Base-by-base conservation (phyloP, 2,113 vertebrate genomes). In the Ammodytes marinus region DNA sequence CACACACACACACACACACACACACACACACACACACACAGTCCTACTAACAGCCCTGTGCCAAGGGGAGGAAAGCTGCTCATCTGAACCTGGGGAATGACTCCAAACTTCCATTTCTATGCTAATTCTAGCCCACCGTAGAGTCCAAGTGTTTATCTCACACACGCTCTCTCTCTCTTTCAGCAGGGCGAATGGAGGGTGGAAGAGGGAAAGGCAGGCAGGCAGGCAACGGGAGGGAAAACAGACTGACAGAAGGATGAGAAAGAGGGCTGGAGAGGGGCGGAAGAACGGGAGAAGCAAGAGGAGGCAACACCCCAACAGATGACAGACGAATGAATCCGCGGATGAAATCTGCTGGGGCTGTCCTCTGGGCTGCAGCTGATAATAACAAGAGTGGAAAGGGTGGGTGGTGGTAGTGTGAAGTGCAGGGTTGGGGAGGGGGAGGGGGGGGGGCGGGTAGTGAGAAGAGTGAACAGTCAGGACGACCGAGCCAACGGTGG, bases 51-150 rank as follows among this genome's bases (percentile, higher is more conserved):
- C 90, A 68, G 87, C 79, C 71, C 86, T 74, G 77, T 84, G 87
- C 87, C 65, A 70, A 86, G 67, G 87, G 84, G 84, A 85, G 86
- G 69, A 73, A 81, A 88, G 89, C 79, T 74, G 80, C 92, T 94
- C 89, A 91, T 93, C 89, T 91, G 86, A 91, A 94, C 90, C 92
- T 85, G 78, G 88, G 86, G 87, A 92, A 91, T 84, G 86, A 91
- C 90, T 92, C 86, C 92, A 87, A 92, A 93, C 91, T 91, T 93
- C 92, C 91, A 93, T 93, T 92, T 94, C 93, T 93, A 93, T 93
- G 92, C 93, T 93, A 93, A 92, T 93, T 91, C 92, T 69, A 79
- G 82, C 58, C 86, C 59, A 80, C 88, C 86, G 82, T 88, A 85
- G 74, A 74, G 85, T 90, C 85, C 88, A 86, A 92, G 90, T 91